Evolutionary conservation across 2,888 invertebrate species (phyloP).

Genomic region (Xestia ashworthii): DNA sequence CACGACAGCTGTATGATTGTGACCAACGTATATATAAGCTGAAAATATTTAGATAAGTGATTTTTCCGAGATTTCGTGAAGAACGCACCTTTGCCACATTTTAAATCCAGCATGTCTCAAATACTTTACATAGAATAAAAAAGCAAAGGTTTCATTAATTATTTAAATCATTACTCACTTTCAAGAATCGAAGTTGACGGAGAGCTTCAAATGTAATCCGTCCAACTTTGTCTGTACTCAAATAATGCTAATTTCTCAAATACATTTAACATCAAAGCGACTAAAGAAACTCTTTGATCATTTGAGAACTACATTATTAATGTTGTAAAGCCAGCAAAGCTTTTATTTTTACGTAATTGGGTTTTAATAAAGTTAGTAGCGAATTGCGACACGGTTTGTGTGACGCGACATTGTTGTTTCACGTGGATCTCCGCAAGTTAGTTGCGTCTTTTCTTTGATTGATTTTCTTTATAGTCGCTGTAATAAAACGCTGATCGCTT

Average conservation of each 20-base stretch:
- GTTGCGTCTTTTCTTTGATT: not conserved
- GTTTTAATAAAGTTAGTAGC: not conserved
- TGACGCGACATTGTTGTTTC: not conserved
- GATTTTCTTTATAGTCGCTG: not conserved
- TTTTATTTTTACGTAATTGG: conserved; percentile 10
- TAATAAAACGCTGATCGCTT: not conserved
- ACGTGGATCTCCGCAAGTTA: not conserved
- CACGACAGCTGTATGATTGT: not conserved
- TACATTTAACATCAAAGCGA: conserved; percentile 29
- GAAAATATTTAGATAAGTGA: not conserved
- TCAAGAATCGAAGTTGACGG: conserved; percentile 10
- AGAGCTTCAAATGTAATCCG: conserved; percentile 26
- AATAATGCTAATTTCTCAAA: conserved; percentile 34
- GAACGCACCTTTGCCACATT: not conserved
- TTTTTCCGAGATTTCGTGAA: not conserved
- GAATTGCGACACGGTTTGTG: not conserved
- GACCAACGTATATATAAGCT: not conserved
- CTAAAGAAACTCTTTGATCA: conserved; percentile 28
- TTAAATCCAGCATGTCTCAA: not conserved
- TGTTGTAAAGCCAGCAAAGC: not conserved
- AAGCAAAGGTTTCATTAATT: conserved; percentile 24
- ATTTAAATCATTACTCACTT: conserved; percentile 24
- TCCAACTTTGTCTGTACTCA: conserved; percentile 9
- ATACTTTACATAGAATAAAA: not conserved
- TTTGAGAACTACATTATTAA: conserved; percentile 22